Conservation (phyloP, 2,797 vertebrate genomes). For the Siniperca obscura region DNA sequence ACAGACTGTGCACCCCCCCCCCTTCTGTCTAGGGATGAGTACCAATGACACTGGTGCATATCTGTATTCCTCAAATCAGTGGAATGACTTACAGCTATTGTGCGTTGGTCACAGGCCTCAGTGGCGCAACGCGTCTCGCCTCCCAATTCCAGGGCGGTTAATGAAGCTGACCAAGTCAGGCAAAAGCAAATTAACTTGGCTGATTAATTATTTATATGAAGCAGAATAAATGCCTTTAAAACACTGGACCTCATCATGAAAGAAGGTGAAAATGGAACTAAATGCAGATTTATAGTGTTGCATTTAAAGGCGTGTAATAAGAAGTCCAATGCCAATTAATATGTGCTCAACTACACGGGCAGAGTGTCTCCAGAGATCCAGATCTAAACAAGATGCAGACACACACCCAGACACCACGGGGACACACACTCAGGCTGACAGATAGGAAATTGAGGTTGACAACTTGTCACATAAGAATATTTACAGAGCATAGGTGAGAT, state of each 20-base stretch:
- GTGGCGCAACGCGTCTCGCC: conserved; percentile 80
- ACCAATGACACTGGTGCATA: conserved; percentile 62
- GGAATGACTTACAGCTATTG: conserved; percentile 79
- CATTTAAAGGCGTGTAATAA: conserved; percentile 81
- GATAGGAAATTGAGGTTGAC: conserved; percentile 80
- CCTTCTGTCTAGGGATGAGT: conserved; percentile 46
- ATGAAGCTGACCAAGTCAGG: conserved; percentile 97
- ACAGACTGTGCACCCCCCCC: conserved; percentile 25
- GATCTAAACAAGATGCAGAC: conserved; percentile 75
- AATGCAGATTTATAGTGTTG: conserved; percentile 89
- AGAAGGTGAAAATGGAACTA: conserved; percentile 90
- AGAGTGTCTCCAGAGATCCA: conserved; percentile 59
- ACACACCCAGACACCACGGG: conserved; percentile 63
- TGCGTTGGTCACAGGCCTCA: conserved; percentile 65
- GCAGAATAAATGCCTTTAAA: conserved; percentile 97
- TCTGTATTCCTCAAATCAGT: conserved; percentile 71
- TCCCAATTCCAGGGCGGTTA: conserved; percentile 90
- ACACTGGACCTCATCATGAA: conserved; percentile 89
- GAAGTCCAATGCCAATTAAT: conserved; percentile 71
- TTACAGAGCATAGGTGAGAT: conserved; percentile 73
- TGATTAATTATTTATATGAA: conserved; percentile 99
- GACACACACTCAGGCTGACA: conserved; percentile 77
- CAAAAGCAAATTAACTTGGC: conserved; percentile 97
- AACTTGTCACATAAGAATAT: conserved; percentile 76
- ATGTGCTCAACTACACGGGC: conserved; percentile 68